Evolutionary conservation across 2,888 invertebrate genomes (phyloP), one percentile per base, ranked within the genome.

Genomic region (Cistogaster globosa): DNA sequence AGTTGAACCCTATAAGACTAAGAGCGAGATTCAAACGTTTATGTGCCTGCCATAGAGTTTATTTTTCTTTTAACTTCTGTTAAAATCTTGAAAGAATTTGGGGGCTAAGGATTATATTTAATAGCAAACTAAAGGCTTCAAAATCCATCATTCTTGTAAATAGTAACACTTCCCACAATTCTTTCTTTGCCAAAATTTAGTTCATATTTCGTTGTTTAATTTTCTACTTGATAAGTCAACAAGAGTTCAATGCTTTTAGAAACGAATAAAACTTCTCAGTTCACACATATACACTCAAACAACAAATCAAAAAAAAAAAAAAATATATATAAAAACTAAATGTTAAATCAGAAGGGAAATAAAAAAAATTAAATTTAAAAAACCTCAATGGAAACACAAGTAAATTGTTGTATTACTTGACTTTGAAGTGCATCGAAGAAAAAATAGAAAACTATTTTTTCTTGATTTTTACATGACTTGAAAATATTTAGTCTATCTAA

Each of bases 231-330:
- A 82, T 71, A 76, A 82, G 71, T 82, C 76, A 82, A 77, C 58
- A 71, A 32, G 51, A 67, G 76, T 82, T 76, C 76, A 82, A 82
- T 77, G 82, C 76, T 82, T 77, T 82, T 82, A 82, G 76, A 82
- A 77, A 67, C 14, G 65, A 51, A 82, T 71, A 77, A 76, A 71
- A 77, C 36, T 76, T 77, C 65, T 76, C 22, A 38, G 16, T 53
- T 32, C 14, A 36, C 22, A 48, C 20, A 26, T 32, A 32, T 32
- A 32, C 51, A 53, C 8, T 2, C 2, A 48, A 18, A 26, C 26
- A 26, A 1, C 26, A 60, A 14, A 57, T 11, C 1, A 8, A 36
- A 3, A 60, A 16, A 58, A 16, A 7, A 14, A 48, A 45, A 45
- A 18, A 62, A 14, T 11, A 32, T 53, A 71, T 18, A 57, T 51